Evolutionary conservation across 2,113 vertebrate genomes (phyloP).

Genomic region (Apodemus sylvaticus): DNA sequence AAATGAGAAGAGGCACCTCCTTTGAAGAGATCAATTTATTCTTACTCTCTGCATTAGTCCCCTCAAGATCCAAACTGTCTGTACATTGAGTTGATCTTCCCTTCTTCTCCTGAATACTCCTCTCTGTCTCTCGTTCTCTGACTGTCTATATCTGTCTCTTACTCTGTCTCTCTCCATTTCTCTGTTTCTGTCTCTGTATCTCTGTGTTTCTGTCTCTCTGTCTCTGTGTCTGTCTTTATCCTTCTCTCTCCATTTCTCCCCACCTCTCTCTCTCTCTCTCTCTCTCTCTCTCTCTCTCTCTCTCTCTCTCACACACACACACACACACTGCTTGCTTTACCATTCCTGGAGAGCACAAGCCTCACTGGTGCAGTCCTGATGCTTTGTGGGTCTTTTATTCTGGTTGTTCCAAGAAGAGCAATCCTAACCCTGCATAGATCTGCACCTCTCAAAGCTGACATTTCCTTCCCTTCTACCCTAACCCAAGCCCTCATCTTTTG

Average conservation of each 20-base stretch:
- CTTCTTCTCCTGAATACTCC: neutral
- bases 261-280: neutral
- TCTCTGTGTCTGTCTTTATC: neutral
- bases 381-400: too few species aligned
- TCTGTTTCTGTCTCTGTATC: rapidly evolving
- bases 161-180: neutral
- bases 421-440: neutral
- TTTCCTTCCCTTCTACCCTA: neutral
- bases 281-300: neutral
- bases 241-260: too few species aligned
- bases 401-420: neutral
- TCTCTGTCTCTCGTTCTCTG: neutral
- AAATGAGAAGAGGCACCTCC: neutral
- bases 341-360: neutral
- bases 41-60: too few species aligned
- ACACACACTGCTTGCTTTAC: neutral
- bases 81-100: too few species aligned
- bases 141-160: neutral
- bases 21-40: neutral
- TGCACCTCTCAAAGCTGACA: neutral
- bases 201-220: neutral
- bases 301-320: neutral
- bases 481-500: neutral
- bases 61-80: neutral
- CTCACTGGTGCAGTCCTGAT: neutral